These are phyloP conservation scores for Macrobrachium rosenbergii DNA, from an alignment of 1,140 invertebrate genomes.

Conservation along the genomic window DNA sequence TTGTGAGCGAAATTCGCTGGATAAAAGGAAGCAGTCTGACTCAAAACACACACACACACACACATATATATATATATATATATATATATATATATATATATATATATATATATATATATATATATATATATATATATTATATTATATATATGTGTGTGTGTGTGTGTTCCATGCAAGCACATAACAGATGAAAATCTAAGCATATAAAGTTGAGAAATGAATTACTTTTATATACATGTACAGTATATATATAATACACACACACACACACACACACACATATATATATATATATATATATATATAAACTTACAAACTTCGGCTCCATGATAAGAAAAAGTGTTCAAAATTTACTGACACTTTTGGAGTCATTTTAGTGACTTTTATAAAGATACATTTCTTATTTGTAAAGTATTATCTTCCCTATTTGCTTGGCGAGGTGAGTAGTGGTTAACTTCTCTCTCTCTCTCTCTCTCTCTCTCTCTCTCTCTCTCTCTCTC, in stretches of 20 bases:
- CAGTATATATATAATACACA: background rate
- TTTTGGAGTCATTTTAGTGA: too few relatives aligned
- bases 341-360: background rate
- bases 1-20: too few relatives aligned
- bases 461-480: too few relatives aligned
- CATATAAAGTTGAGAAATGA: too few relatives aligned
- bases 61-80: background rate
- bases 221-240: background rate
- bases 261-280: background rate
- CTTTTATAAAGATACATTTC: too few relatives aligned
- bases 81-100: too few relatives aligned
- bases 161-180: background rate
- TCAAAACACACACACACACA: background rate
- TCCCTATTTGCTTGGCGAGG: too few relatives aligned
- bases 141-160: too few relatives aligned
- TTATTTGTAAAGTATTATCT: too few relatives aligned
- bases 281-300: background rate
- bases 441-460: background rate
- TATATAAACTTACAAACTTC: background rate
- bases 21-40: background rate
- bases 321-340: background rate
- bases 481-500: too few relatives aligned
- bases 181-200: background rate
- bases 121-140: too few relatives aligned
- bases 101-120: too few relatives aligned